phyloP scores from a whole-genome alignment of 2,888 invertebrate species.

The Actias luna region DNA sequence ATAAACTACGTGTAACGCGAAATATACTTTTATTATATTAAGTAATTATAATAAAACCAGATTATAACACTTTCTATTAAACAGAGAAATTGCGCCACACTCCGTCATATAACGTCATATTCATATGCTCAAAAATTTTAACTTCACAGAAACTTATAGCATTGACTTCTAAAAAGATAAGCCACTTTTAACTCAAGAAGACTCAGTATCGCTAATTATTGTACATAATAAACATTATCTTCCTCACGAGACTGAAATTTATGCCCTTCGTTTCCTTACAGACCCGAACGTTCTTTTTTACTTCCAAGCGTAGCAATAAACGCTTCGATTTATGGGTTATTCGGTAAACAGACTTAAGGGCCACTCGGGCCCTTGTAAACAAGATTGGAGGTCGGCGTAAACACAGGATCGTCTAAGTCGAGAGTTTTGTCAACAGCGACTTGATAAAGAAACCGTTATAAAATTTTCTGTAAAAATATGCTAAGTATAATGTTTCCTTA shows the following conservation, averaged over 20 bases:
- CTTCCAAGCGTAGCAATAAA: slow-evolving; percentile 17
- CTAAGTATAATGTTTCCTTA: not conserved
- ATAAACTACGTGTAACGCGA: too few relatives aligned
- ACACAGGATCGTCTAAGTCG: slow-evolving; percentile 15
- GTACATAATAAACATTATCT: slow-evolving; percentile 7
- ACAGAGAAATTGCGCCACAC: too few relatives aligned
- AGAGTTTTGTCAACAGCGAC: slow-evolving; percentile 7
- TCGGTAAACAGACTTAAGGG: slow-evolving; percentile 40
- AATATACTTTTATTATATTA: too few relatives aligned
- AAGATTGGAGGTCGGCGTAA: slow-evolving; percentile 17
- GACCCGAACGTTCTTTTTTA: slow-evolving; percentile 5
- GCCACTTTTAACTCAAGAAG: not conserved
- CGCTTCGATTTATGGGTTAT: slow-evolving; percentile 35
- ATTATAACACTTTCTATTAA: too few relatives aligned
- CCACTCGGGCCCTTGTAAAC: slow-evolving; percentile 33
- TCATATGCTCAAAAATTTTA: too few relatives aligned
- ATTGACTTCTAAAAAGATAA: not conserved
- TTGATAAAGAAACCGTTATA: slow-evolving; percentile 5
- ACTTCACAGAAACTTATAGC: not conserved
- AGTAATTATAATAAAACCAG: too few relatives aligned
- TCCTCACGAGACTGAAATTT: slow-evolving; percentile 6
- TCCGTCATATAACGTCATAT: too few relatives aligned
- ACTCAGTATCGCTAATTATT: not conserved
- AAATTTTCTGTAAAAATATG: not conserved
- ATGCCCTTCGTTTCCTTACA: slow-evolving; percentile 7